Base-by-base conservation (phyloP, 2,888 invertebrate species). In the Fissipunctia ypsillon region DNA sequence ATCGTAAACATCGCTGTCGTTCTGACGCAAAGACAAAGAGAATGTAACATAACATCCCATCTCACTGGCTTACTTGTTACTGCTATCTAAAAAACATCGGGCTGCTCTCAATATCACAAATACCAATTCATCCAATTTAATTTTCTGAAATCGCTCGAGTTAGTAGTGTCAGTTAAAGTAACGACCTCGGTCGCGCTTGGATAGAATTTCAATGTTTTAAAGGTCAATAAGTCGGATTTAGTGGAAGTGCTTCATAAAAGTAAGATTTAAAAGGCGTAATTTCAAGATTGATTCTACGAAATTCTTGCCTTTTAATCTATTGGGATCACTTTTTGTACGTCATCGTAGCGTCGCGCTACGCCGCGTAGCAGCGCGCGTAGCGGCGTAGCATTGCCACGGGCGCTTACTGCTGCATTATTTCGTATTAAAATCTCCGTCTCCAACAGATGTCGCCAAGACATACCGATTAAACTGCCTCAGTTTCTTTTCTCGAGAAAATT, bases 371-470 rank as follows among this genome's bases (percentile, higher is more conserved):
- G 14, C 25, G 48, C 25, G 31, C 48, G n/a, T 48, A 28, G 48
- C 14, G 16, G 50, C 56, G 45, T 64, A 69, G 60, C 45, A 73
- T 65, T 54, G 78, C 85, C 75, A 69, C 70, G 64, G 73, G 86
- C 82, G 63, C 61, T 84, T 78, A 69, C 76, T 80, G 61, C 88
- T 88, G 89, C 88, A 89, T 89, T 88, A 87, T 89, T 87, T 85
- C 85, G 91, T 91, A 93, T 91, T 93, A 92, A 92, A 93, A 92
- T 91, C 88, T 89, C 88, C 85, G 80, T 92, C 91, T 80, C 86
- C 80, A 86, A 88, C 93, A 92, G 93, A 90, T 92, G 92, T 90
- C 89, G 88, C 81, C 84, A 78, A 75, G 81, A 89, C 88, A 84
- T 80, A 84, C 86, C 88, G 86, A 91, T 91, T 85, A 89, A 91